A percentile compares a stretch with the other conserved stretches of the same genome.
Evolutionary conservation across 1,140 invertebrate genomes (phyloP).

Genomic region (Drosophila gunungcola): DNA sequence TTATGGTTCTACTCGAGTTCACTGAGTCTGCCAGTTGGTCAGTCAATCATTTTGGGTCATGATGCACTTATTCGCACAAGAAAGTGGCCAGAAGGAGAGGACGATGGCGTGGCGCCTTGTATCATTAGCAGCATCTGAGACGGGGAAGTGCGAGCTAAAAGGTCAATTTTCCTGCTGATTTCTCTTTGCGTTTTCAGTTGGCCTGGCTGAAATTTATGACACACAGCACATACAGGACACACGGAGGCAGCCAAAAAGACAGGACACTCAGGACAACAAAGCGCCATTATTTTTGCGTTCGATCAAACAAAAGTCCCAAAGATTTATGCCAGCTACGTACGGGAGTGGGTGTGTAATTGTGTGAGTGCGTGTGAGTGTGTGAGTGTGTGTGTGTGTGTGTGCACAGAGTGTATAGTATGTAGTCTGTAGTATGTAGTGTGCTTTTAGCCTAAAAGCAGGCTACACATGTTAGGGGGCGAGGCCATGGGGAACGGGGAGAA

Average conservation of each 20-base stretch:
- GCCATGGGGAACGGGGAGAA: conserved; percentile 15
- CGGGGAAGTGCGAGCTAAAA: conserved; percentile 40
- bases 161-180: conserved; percentile 77
- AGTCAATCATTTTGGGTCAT: conserved; percentile 29
- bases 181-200: conserved; percentile 45
- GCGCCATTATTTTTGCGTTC: conserved; percentile 80
- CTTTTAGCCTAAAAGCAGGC: conserved; percentile 72
- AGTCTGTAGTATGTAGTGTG: conserved; percentile 24
- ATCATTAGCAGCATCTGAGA: conserved; percentile 60
- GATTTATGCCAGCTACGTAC: conserved; percentile 62
- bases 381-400: conserved; percentile 4
- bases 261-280: conserved; percentile 50
- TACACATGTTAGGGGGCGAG: conserved; percentile 62
- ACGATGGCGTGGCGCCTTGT: conserved; percentile 30
- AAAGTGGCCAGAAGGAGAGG: conserved; percentile 32
- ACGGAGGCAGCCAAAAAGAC: background rate
- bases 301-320: conserved; percentile 77
- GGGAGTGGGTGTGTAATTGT: conserved; percentile 1
- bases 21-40: conserved; percentile 18
- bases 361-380: conserved; percentile 9
- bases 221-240: conserved; percentile 8
- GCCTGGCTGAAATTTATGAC: conserved; percentile 62
- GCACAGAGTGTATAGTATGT: background rate
- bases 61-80: conserved; percentile 49
- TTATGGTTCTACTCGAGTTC: background rate